Conservation (phyloP, 1,140 invertebrate genomes). For the Amyelois transitella region DNA sequence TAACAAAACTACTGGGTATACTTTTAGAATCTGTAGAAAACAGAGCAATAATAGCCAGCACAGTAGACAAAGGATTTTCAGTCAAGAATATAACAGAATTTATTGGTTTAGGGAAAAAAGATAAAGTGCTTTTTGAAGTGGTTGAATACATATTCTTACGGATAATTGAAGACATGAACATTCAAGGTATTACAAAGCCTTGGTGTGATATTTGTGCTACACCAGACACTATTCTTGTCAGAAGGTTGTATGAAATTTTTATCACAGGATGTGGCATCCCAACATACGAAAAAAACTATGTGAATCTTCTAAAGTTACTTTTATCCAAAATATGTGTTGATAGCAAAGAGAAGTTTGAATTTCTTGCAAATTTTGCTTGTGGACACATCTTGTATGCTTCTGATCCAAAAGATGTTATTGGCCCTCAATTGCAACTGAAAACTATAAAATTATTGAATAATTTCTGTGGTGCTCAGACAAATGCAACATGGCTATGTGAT, state of each 20-base stretch:
- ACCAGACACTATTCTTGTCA: constrained; percentile 39
- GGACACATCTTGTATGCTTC: constrained; percentile 55
- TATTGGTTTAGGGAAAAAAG: constrained; percentile 41
- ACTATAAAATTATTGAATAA: constrained; percentile 51
- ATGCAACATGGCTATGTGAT: constrained; percentile 52
- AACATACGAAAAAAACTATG: constrained; percentile 47
- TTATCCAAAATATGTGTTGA: constrained; percentile 58
- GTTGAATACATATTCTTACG: constrained; percentile 56
- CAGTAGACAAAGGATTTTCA: constrained; percentile 34
- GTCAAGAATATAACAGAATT: constrained; percentile 43
- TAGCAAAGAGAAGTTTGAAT: constrained; percentile 67
- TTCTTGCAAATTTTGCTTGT: constrained; percentile 69
- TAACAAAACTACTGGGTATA: constrained; percentile 33
- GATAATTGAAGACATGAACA: constrained; percentile 50
- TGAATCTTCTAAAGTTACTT: constrained; percentile 47
- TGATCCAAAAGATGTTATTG: constrained; percentile 53
- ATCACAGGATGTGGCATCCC: constrained; percentile 53
- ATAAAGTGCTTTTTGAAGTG: constrained; percentile 61
- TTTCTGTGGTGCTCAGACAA: constrained; percentile 35
- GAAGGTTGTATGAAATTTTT: constrained; percentile 56
- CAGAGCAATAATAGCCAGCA: constrained; percentile 39
- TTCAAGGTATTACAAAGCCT: constrained; percentile 38
- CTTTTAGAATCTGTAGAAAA: constrained; percentile 50
- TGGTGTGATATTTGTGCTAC: constrained; percentile 61
- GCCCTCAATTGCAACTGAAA: constrained; percentile 54